Evolutionary conservation across 2,888 invertebrate species (phyloP).

Genomic region (Neoascia interrupta): DNA sequence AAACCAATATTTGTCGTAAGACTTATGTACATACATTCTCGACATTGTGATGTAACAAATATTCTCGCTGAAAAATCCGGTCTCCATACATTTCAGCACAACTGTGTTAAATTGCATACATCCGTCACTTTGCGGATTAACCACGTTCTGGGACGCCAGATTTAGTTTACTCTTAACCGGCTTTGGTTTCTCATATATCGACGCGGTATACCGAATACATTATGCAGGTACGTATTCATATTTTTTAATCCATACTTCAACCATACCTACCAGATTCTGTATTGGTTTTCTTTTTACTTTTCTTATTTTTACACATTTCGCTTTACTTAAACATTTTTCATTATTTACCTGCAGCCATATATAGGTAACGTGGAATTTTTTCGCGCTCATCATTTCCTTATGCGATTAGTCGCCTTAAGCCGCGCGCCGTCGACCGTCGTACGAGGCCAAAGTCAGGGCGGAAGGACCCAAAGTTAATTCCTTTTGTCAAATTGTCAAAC

Average conservation of each 20-base stretch:
- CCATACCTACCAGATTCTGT: no score
- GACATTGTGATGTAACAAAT: no score
- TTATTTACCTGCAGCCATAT: not conserved
- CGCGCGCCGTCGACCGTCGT: not conserved
- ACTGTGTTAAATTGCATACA: constrained; percentile 51
- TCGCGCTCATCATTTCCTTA: constrained; percentile 65
- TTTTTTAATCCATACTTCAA: no score
- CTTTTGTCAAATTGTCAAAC: constrained; percentile 33
- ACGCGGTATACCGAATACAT: no score
- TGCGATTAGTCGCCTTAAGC: constrained; percentile 58
- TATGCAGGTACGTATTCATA: no score
- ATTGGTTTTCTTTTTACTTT: constrained; percentile 10
- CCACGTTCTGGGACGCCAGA: constrained; percentile 60
- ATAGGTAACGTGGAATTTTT: constrained; percentile 9
- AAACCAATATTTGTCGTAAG: no score
- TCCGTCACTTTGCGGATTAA: constrained; percentile 60
- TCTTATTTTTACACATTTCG: no score
- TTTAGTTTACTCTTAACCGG: no score
- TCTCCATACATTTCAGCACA: constrained; percentile 4
- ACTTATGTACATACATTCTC: no score
- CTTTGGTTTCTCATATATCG: constrained; percentile 34
- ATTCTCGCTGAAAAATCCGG: not conserved
- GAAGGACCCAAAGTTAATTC: constrained; percentile 51
- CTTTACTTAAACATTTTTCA: constrained; percentile 24
- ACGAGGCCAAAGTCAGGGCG: constrained; percentile 23